phyloP scores from a whole-genome alignment of 2,113 vertebrate species.

The Limanda limanda region DNA sequence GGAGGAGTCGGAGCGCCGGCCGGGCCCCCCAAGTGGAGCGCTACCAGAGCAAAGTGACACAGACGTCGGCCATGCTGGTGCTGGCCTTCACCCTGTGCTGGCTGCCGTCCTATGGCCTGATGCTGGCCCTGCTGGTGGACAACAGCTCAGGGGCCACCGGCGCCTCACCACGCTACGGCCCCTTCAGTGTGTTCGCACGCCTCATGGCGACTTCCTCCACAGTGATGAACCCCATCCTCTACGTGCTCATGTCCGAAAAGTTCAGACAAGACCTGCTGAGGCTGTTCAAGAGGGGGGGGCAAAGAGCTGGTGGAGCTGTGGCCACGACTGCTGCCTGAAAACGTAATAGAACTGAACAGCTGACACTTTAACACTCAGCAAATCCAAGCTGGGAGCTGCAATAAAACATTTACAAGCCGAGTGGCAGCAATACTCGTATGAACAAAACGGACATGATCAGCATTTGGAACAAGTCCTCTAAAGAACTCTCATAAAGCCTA shows the following conservation, averaged over 20 bases:
- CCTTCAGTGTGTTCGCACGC: constrained; percentile 75
- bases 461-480: too few species aligned
- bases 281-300: constrained; percentile 56
- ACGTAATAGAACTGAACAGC: constrained; percentile 1
- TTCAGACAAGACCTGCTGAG: constrained; percentile 78
- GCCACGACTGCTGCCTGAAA: constrained; percentile 47
- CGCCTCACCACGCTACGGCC: constrained; percentile 63
- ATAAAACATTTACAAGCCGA: constrained; percentile 15
- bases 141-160: constrained; percentile 53
- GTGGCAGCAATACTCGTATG: background rate
- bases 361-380: background rate
- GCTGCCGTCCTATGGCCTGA: constrained; percentile 82
- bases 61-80: constrained; percentile 80
- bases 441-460: background rate
- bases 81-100: constrained; percentile 82
- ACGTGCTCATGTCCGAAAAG: constrained; percentile 82
- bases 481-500: background rate
- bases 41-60: constrained; percentile 80
- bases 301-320: constrained; percentile 7
- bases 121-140: constrained; percentile 65
- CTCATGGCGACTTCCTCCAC: constrained; percentile 81
- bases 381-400: constrained; percentile 10
- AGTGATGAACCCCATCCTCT: constrained; percentile 82
- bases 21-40: constrained; percentile 74
- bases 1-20: constrained; percentile 29